Conservation (phyloP, 2,113 vertebrate species). For the Prunella fulvescens region DNA sequence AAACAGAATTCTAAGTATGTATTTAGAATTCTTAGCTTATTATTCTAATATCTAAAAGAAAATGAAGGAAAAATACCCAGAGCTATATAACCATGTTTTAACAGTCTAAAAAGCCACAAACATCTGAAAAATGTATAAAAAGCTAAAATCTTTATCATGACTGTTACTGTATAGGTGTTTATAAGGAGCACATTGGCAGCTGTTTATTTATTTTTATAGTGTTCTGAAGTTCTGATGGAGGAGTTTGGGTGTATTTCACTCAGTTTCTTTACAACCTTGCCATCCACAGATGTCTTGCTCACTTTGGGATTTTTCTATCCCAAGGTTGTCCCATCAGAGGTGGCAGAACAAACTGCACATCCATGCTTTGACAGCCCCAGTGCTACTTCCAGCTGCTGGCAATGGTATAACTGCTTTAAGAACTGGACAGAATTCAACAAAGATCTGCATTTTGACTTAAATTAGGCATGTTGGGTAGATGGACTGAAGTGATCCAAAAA, state of each 20-base stretch:
- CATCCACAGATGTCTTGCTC: neutral
- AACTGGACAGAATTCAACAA: neutral
- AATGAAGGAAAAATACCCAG: neutral
- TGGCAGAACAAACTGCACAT: neutral
- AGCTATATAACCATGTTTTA: neutral
- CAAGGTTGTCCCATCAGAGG: neutral
- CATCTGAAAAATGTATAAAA: neutral
- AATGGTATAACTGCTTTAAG: neutral
- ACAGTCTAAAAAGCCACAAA: neutral
- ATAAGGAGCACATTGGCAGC: neutral
- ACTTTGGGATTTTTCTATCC: neutral
- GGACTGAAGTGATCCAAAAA: neutral
- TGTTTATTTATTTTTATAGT: neutral
- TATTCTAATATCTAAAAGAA: neutral
- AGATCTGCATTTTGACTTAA: neutral
- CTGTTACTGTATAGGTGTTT: neutral
- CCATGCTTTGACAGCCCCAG: neutral
- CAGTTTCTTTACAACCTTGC: neutral
- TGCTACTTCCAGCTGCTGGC: neutral
- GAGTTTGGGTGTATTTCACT: neutral
- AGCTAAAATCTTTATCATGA: neutral
- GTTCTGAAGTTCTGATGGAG: neutral
- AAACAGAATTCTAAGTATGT: neutral
- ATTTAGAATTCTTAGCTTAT: neutral
- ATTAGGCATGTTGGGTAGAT: neutral